Conservation (phyloP, 1,140 invertebrate genomes). For the Calosoma granatense region DNA sequence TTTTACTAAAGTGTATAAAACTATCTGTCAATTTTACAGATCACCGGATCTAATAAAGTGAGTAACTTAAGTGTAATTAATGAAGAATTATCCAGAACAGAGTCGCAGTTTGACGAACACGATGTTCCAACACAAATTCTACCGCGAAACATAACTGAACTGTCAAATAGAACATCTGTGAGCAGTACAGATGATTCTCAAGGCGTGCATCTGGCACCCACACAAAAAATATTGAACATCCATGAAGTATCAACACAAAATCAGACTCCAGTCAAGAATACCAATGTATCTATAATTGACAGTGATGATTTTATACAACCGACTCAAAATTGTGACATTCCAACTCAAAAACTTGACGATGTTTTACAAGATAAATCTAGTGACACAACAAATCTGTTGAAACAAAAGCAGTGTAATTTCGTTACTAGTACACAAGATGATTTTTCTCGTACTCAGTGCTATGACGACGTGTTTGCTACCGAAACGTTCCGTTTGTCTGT, state of each 20-base stretch:
- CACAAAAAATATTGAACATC: slow-evolving; percentile 15
- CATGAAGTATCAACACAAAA: slow-evolving; percentile 16
- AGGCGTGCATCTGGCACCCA: slow-evolving; percentile 4
- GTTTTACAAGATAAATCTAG: neutral
- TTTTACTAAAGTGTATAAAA: too few species aligned
- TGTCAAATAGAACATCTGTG: slow-evolving; percentile 9
- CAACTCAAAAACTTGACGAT: neutral
- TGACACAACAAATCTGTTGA: neutral
- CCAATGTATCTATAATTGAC: neutral
- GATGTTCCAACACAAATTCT: too few species aligned
- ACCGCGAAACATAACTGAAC: slow-evolving; percentile 9
- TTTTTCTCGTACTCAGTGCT: too few species aligned
- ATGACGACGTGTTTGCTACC: neutral
- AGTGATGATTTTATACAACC: neutral
- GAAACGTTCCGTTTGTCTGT: neutral
- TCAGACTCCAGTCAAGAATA: neutral
- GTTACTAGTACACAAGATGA: too few species aligned
- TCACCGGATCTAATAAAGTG: too few species aligned
- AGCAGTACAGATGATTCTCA: slow-evolving; percentile 4
- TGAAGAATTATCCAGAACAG: too few species aligned
- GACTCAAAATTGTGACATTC: neutral
- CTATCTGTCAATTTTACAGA: too few species aligned
- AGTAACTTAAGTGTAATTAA: too few species aligned
- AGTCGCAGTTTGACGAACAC: too few species aligned
- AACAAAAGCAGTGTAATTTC: neutral